Base-by-base conservation (phyloP, 2,888 invertebrate genomes). In the Drosophila vallismaia region DNA sequence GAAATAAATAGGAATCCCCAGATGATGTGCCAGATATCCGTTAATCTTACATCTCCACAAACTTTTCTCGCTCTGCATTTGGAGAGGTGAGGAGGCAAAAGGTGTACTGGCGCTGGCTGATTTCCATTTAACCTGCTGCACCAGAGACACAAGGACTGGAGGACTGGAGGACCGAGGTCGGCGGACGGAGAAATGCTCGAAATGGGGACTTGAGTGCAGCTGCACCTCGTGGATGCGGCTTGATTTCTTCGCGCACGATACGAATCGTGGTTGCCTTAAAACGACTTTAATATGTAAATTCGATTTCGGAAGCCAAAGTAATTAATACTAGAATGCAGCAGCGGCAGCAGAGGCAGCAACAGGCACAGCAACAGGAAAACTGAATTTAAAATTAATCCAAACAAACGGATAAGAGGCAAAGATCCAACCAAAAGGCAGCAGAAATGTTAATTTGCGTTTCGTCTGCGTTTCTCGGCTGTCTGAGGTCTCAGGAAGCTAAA, bases 231-330 rank as follows among this genome's bases (percentile, higher is more conserved):
- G 70, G 72, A 60, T 71, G 51, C 68, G 58, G 53, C 64, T 71
- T 74, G 73, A 75, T 79, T 83, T 75, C 75, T 86, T 76, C 75
- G 87, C 82, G 74, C 76, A 80, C 75, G 86, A 87, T 88, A 86
- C 84, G 71, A 86, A 86, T 81, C 81, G 72, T 69, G 56, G 49
- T 59, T 85, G 82, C 82, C 76, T 84, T 78, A 74, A 83, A 89
- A 90, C 87, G 89, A 88, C 89, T 88, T 88, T 77, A 88, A 88
- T 90, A 89, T 89, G 89, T 90, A 90, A 89, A 89, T 89, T 88
- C 87, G 88, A 89, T 91, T 91, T 91, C 90, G 90, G 90, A 90
- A 91, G 90, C 90, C 89, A 90, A 89, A 90, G 91, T 91, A 91
- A 91, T 91, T 91, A 91, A 91, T 91, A 91, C 90, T 83, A 83